Evolutionary conservation across 2,113 vertebrate genomes (phyloP), one percentile per base, ranked within the genome.

Genomic region (Tinamus guttatus): DNA sequence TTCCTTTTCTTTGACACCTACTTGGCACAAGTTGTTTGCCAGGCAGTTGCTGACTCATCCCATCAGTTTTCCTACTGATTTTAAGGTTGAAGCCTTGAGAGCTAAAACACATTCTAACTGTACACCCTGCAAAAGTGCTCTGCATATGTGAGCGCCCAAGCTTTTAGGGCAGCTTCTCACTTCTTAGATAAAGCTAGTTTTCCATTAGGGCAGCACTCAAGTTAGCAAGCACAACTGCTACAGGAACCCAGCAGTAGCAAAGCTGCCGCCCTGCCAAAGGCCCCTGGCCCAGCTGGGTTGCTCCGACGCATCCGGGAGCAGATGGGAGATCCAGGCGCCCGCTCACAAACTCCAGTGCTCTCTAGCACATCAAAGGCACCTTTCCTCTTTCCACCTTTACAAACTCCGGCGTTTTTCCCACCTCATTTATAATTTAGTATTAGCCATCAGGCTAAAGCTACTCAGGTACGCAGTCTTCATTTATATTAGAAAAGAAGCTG

Each of bases 1-100:
- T 6, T 85, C 87, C 51, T 91, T 83, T 91, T 80, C 89, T 94
- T 70, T 67, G 71, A 85, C 89, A 95, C 52, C 41, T 30, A 58
- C 85, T 83, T 71, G 88, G 95, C 87, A 80, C 73, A 81, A 68
- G 58, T 52, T 78, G 45, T 80, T 81, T 88, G 40, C 60, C 73
- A 90, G 62, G 90, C 78, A 81, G 56, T 74, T 70, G 86, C 79
- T 92, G 84, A 94, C 4, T 5, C 47, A 58, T 47, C 45, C 32
- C 54, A 62, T 56, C 71, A 75, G 25, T 80, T 85, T 43, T 87
- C 85, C 79, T 87, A 81, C 62, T 91, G 71, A n/a, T 89, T 83
- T 85, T 67, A 40, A 32, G 38, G 71, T 52, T 84, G 60, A 81
- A 82, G 87, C 60, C 76, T 81, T 56, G 21, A 81, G 91, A 49